Evolutionary conservation across 2,113 vertebrate species (phyloP).

Genomic region (Taxidea taxus): DNA sequence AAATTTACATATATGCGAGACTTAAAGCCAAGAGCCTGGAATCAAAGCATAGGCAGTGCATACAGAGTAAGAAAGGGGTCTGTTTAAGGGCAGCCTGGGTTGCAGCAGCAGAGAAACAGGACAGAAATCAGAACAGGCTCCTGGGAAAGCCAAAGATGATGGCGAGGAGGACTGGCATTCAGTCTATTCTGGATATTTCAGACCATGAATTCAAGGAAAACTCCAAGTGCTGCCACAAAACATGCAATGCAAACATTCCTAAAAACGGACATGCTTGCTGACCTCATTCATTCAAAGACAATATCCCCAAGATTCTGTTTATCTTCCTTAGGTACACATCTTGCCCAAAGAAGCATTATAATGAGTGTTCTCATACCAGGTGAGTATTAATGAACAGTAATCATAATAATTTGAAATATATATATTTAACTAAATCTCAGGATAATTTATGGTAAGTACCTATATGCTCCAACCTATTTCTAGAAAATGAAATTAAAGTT

Average conservation of each 20-base stretch:
- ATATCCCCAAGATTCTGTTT: background rate
- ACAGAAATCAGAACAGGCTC: background rate
- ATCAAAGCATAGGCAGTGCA: background rate
- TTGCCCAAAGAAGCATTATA: background rate
- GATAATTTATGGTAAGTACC: background rate
- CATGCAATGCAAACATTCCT: background rate
- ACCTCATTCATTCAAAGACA: background rate
- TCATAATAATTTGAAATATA: background rate
- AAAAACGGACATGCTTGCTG: background rate
- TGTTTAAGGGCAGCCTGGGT: background rate
- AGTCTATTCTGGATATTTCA: background rate
- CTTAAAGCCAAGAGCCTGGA: background rate
- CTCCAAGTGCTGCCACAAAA: background rate
- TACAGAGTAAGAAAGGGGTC: background rate
- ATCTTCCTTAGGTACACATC: background rate
- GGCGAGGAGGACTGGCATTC: background rate
- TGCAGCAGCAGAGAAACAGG: background rate
- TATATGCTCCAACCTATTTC: background rate
- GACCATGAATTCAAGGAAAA: background rate
- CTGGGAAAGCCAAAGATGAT: background rate
- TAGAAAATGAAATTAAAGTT: constrained; percentile 22
- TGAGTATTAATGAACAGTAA: background rate
- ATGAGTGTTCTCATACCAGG: background rate
- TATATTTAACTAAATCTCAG: background rate
- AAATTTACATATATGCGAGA: background rate